A percentile compares a stretch with the other conserved stretches of the same genome.
These are phyloP conservation scores for Armadillidium nasatum DNA, from an alignment of 1,140 invertebrate genomes.

Conservation along the genomic window DNA sequence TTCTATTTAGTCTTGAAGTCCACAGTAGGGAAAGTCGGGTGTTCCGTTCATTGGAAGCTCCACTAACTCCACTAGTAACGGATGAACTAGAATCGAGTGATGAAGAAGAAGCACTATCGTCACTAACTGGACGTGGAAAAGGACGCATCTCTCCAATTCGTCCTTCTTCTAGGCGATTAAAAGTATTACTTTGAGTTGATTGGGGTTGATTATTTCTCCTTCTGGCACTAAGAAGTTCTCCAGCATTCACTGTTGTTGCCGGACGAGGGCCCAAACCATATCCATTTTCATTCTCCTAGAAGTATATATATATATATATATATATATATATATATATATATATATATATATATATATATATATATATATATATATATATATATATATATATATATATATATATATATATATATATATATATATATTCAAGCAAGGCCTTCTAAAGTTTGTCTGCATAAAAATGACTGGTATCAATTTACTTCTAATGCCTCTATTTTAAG, in stretches of 20 bases:
- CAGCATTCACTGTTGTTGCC: no score
- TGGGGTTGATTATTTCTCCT: not conserved
- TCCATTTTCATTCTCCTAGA: no score
- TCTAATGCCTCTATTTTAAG: no score
- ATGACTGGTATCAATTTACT: no score
- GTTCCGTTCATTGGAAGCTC: conserved; percentile 32
- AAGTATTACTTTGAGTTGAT: not conserved
- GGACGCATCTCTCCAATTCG: conserved; percentile 21
- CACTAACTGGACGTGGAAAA: conserved; percentile 32
- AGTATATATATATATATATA: no score
- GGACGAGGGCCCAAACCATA: no score
- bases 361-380: not conserved
- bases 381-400: conserved; percentile 21
- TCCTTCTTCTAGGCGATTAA: conserved; percentile 12
- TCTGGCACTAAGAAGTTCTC: no score
- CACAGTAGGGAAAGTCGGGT: conserved; percentile 35
- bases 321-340: no score
- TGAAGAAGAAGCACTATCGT: conserved; percentile 39
- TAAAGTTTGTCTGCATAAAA: not conserved
- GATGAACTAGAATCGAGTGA: conserved; percentile 38
- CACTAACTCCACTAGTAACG: conserved; percentile 34
- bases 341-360: no score
- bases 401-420: conserved; percentile 24
- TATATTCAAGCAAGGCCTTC: not conserved
- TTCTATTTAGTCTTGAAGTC: conserved; percentile 33